Percentiles rank a stretch among this genome's conserved stretches.
Evolutionary conservation across 2,888 invertebrate species (phyloP).

Genomic region (Notocelia uddmanniana): DNA sequence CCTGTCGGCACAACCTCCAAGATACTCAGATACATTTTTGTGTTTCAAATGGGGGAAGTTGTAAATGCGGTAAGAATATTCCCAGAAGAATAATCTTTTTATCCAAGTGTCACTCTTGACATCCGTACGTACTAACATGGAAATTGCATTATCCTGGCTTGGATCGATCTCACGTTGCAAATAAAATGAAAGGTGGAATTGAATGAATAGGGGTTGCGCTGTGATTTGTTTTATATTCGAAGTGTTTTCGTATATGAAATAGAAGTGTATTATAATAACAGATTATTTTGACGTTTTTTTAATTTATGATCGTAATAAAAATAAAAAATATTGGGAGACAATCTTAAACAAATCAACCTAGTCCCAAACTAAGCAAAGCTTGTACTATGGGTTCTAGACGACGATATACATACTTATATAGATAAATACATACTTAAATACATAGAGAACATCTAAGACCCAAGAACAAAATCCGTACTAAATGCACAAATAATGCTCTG

Average conservation of each 20-base stretch:
- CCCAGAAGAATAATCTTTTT: conserved; percentile 26
- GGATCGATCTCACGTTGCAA: conserved; percentile 27
- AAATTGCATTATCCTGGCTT: conserved; percentile 35
- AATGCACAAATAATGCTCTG: too few relatives aligned
- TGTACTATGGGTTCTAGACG: too few relatives aligned
- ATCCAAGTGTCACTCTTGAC: conserved; percentile 18
- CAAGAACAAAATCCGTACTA: too few relatives aligned
- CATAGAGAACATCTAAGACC: too few relatives aligned
- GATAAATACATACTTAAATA: too few relatives aligned
- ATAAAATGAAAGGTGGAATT: conserved; percentile 24
- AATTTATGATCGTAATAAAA: too few relatives aligned
- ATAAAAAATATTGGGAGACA: too few relatives aligned
- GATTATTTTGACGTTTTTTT: too few relatives aligned
- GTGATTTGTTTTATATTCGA: not conserved
- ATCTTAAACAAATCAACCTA: too few relatives aligned
- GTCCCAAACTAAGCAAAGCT: too few relatives aligned
- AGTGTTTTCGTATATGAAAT: not conserved
- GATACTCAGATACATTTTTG: conserved; percentile 7
- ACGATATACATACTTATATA: too few relatives aligned
- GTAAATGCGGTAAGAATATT: conserved; percentile 26
- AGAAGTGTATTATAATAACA: not conserved
- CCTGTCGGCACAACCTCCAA: not conserved
- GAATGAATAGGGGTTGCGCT: not conserved
- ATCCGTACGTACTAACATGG: conserved; percentile 25
- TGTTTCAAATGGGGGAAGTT: conserved; percentile 4